Percentiles rank a stretch among this genome's conserved stretches.
These are phyloP conservation scores for Drosophila sordidula DNA, from an alignment of 2,888 invertebrate species.

Conservation along the genomic window DNA sequence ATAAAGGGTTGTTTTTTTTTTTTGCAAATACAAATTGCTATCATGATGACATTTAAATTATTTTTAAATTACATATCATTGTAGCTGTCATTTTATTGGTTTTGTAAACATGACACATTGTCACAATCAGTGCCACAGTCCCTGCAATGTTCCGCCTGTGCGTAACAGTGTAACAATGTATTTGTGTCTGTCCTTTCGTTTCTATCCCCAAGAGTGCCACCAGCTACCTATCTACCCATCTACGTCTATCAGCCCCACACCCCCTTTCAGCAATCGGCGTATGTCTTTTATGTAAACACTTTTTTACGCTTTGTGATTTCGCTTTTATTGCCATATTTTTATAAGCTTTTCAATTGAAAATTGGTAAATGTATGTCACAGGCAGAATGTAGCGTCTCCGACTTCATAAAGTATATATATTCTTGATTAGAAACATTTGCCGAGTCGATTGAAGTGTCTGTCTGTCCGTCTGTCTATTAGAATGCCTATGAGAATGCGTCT, in stretches of 20 bases:
- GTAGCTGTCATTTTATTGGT: not conserved
- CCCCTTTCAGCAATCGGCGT: too few relatives aligned
- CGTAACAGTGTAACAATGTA: not conserved
- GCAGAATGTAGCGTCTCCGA: too few relatives aligned
- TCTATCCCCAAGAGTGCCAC: not conserved
- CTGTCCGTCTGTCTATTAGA: too few relatives aligned
- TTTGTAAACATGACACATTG: not conserved
- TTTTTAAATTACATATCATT: not conserved
- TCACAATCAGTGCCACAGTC: not conserved
- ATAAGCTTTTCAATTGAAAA: too few relatives aligned
- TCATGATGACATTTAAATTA: not conserved
- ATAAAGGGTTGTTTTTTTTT: too few relatives aligned
- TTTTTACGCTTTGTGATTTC: conserved; percentile 29
- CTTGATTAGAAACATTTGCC: too few relatives aligned
- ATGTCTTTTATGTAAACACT: conserved; percentile 31
- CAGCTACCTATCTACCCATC: not conserved
- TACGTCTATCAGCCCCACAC: too few relatives aligned
- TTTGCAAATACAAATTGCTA: not conserved
- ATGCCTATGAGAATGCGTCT: too few relatives aligned
- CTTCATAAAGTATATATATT: too few relatives aligned
- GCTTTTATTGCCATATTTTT: conserved; percentile 2
- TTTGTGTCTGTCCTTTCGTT: not conserved
- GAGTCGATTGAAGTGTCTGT: too few relatives aligned
- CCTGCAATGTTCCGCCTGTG: not conserved
- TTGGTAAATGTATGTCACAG: too few relatives aligned